Conservation (phyloP, 2,888 invertebrate species). For the Archips crataeganus region DNA sequence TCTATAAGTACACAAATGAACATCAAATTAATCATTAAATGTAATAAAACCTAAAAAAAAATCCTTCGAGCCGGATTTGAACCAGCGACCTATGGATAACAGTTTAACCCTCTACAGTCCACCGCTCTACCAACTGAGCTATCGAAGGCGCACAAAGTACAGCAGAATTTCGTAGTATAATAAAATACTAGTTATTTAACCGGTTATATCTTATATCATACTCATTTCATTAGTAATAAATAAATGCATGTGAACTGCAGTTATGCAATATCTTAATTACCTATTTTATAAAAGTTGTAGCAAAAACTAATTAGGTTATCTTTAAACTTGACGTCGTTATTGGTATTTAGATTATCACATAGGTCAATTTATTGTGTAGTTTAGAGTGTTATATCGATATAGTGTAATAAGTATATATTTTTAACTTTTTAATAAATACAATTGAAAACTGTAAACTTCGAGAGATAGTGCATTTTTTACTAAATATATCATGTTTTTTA, state of each 20-base stretch:
- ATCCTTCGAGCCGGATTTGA: constrained; percentile 84
- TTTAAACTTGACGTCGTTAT: not conserved
- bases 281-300: not conserved
- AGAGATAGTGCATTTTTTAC: too few species aligned
- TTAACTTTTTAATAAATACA: too few species aligned
- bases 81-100: constrained; percentile 86
- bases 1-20: too few species aligned
- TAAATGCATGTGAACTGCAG: not conserved
- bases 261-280: not conserved
- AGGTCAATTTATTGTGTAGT: not conserved
- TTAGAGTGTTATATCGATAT: too few species aligned
- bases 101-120: constrained; percentile 67
- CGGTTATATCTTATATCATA: not conserved
- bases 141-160: constrained; percentile 62
- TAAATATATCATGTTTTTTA: too few species aligned
- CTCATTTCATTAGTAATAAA: not conserved
- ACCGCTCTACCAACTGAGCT: constrained; percentile 81
- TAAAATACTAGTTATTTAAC: not conserved
- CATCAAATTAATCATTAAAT: not conserved
- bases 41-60: constrained; percentile 31
- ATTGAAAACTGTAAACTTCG: too few species aligned
- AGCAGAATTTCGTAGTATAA: constrained; percentile 16
- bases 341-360: not conserved
- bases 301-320: too few species aligned
- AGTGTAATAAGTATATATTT: too few species aligned